Base-by-base conservation (phyloP, 1,140 invertebrate genomes). In the Tyrophagus putrescentiae region DNA sequence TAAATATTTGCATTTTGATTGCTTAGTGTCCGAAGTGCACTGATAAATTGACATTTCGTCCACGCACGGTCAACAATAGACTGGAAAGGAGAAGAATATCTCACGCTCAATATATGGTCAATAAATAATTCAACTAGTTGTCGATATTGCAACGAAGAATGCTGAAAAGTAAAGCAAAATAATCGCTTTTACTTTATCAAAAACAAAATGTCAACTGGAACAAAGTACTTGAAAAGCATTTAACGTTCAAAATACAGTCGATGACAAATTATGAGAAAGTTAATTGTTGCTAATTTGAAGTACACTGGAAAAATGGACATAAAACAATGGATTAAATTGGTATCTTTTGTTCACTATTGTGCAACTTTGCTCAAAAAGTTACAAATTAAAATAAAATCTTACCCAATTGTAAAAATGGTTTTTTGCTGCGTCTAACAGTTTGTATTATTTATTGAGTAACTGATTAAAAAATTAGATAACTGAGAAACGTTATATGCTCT, bases 1-100 rank as follows among this genome's bases (percentile, higher is more conserved):
- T 48, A 18, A 48, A 48, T 48, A 18, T 48, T 48, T 48, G 45
- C 18, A 48, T 48, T 48, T 7, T 48, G 18, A 7, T 48, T 39
- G 13, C 21, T 39, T 39, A n/a, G n/a, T n/a, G n/a, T n/a, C n/a
- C n/a, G n/a, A n/a, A n/a, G n/a, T n/a, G n/a, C n/a, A n/a, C n/a
- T n/a, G 13, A 13, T 39, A 48, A 48, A 7, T 48, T 48, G 45
- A 7, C 18, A 48, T 48, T 48, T 21, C 7, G 45, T 48, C 7
- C 45, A 48, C 45, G 45, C 45, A 48, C 45, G 6, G 45, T 13
- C 21, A 39, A n/a, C n/a, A n/a, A n/a, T n/a, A n/a, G n/a, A 25
- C 45, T 7, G 13, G 45, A 29, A 48, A 13, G 13, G 36, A 13
- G 36, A 21, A 39, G 13, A 13, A 39, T 13, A 39, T 39, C 13